Base-by-base conservation (phyloP, 2,888 invertebrate species). In the Drosophila nigricruria region DNA sequence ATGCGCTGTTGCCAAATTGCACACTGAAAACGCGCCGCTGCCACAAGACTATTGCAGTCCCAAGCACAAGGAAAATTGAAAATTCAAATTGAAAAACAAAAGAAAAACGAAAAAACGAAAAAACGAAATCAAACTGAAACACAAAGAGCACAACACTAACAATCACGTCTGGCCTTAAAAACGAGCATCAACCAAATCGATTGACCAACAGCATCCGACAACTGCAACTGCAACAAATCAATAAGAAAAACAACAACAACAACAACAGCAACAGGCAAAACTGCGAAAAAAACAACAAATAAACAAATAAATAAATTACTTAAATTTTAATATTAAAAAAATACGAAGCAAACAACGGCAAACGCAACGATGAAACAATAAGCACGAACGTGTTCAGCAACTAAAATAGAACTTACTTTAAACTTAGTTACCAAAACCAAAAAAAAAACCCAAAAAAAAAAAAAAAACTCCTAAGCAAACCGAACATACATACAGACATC, bases 341-440 rank as follows among this genome's bases (percentile, higher is more conserved):
- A 52, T 30, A 57, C 45, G 45, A 45, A 34, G 52, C 25, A 61
- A 50, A n/a, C 18, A 57, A 49, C 32, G 53, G 49, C 45, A 54
- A 47, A 52, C 50, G 62, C 43, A 36, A 71, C 67, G 59, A 62
- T 71, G 61, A 63, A 77, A 73, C 84, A 86, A 83, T 77, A 83
- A 81, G 65, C 66, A 71, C 43, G 52, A 73, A 73, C 73, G 71
- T 83, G 84, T 83, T 81, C 71, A 77, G 40, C 64, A 70, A 71
- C 43, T 65, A 58, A 57, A 58, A 57, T 73, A 72, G 60, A 56
- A 52, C 54, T 50, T 56, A 64, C 54, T 67, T 61, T 47, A 45
- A 30, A 32, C 43, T 54, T 53, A 52, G 34, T 57, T 47, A 27
- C n/a, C 40, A 40, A 53, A 40, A n/a, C 36, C 14, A 20, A n/a